Evolutionary conservation across 2,888 invertebrate species (phyloP).

Genomic region (Eumerus sabulonum): DNA sequence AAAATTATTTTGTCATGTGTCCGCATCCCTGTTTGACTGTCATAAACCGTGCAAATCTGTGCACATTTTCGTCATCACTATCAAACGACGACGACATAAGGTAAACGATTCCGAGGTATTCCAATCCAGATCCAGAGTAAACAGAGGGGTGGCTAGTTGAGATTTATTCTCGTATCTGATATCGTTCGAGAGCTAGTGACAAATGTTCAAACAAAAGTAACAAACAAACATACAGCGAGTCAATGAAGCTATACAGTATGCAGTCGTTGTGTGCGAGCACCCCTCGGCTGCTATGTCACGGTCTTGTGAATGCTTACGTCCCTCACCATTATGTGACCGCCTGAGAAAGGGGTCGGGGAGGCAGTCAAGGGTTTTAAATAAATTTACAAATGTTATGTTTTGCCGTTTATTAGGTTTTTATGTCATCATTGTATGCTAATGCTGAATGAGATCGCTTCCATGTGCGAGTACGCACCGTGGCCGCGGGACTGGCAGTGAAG

Average conservation of each 20-base stretch:
- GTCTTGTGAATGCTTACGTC: no score
- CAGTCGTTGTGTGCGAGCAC: not conserved
- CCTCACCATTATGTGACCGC: not conserved
- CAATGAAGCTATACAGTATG: no score
- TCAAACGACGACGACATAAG: slow-evolving; percentile 53
- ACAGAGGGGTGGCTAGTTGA: slow-evolving; percentile 58
- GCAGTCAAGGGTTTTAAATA: slow-evolving; percentile 66
- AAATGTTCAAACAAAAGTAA: slow-evolving; percentile 68
- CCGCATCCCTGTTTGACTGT: slow-evolving; percentile 24
- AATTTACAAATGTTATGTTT: slow-evolving; percentile 68
- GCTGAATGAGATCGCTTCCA: slow-evolving; percentile 13
- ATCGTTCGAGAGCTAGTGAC: slow-evolving; percentile 51
- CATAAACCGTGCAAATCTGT: slow-evolving; percentile 49
- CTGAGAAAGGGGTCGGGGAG: slow-evolving; percentile 38
- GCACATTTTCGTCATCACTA: slow-evolving; percentile 54
- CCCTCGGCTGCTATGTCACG: not conserved
- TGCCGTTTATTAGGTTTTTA: slow-evolving; percentile 67
- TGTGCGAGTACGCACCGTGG: no score
- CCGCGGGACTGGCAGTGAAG: no score
- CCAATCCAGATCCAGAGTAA: slow-evolving; percentile 64
- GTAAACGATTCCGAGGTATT: slow-evolving; percentile 29
- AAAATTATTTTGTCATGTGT: slow-evolving; percentile 48
- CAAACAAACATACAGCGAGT: slow-evolving; percentile 41
- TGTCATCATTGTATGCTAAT: slow-evolving; percentile 66
- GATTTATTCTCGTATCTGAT: slow-evolving; percentile 43